These are phyloP conservation scores for Tetraodon nigroviridis DNA, from an alignment of 2,113 vertebrate species.

Conservation along the genomic window DNA sequence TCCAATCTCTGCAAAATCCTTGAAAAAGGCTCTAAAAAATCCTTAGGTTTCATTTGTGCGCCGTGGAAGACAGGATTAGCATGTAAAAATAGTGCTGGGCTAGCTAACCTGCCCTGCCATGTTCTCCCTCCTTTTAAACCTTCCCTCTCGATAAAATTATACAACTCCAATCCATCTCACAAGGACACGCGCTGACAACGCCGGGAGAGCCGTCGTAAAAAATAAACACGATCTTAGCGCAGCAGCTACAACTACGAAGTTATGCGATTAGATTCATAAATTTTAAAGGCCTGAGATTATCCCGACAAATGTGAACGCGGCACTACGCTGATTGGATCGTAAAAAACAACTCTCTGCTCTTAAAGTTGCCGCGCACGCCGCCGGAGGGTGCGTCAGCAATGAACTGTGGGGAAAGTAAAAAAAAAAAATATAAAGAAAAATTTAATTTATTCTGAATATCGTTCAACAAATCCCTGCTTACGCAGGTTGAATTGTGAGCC, in stretches of 20 bases:
- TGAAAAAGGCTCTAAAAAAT: neutral
- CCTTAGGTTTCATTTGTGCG: slow-evolving; percentile 6
- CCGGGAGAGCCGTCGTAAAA: slow-evolving; percentile 7
- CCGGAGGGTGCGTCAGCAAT: too few species aligned
- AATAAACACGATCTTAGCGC: slow-evolving; percentile 10
- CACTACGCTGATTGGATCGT: too few species aligned
- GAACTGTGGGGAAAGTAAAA: neutral
- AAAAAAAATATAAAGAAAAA: neutral
- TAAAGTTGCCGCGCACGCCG: neutral
- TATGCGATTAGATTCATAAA: too few species aligned
- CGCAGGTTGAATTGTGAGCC: slow-evolving; percentile 20
- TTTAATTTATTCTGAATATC: slow-evolving; percentile 8
- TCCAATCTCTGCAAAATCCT: too few species aligned
- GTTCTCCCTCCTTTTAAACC: slow-evolving; percentile 6
- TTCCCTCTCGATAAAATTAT: slow-evolving; percentile 28
- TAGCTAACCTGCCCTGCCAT: neutral
- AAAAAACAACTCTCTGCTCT: neutral
- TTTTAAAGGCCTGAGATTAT: too few species aligned
- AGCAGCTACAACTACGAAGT: neutral
- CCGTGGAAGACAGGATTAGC: slow-evolving; percentile 17
- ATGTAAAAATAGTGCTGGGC: slow-evolving; percentile 1
- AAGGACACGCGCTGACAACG: slow-evolving; percentile 12
- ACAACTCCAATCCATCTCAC: slow-evolving; percentile 15
- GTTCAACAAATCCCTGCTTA: slow-evolving; percentile 7
- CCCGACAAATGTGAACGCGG: too few species aligned